A percentile compares a stretch with the other conserved stretches of the same genome.
phyloP scores from a whole-genome alignment of 2,888 invertebrate genomes.

The Tetragonula carbonaria region DNA sequence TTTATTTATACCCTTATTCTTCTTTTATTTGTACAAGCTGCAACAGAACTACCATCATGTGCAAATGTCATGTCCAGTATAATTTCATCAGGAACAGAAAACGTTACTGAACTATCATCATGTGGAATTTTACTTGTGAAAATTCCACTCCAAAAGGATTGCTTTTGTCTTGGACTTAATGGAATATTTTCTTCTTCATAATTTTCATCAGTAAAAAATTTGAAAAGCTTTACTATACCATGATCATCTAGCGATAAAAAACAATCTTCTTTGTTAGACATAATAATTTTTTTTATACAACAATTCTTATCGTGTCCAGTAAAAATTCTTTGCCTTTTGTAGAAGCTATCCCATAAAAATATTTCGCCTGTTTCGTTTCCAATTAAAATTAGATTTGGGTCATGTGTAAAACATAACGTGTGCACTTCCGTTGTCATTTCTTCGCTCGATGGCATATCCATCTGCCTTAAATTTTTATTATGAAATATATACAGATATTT shows the following conservation, averaged over 20 bases:
- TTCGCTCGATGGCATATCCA: constrained; percentile 84
- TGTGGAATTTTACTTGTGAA: constrained; percentile 66
- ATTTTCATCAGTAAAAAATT: constrained; percentile 64
- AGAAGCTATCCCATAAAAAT: constrained; percentile 86
- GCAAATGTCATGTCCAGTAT: constrained; percentile 77
- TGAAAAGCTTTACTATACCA: constrained; percentile 86
- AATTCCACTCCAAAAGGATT: constrained; percentile 74
- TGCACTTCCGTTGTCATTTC: constrained; percentile 86
- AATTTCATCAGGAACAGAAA: constrained; percentile 68
- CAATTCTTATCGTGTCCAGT: constrained; percentile 68
- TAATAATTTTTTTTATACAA: constrained; percentile 83
- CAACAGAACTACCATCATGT: constrained; percentile 71
- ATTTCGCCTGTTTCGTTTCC: constrained; percentile 85
- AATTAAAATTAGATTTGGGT: constrained; percentile 84
- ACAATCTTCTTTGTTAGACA: constrained; percentile 84
- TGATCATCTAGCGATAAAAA: constrained; percentile 87
- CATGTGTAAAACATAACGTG: constrained; percentile 86
- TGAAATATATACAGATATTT: constrained; percentile 87
- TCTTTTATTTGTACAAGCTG: constrained; percentile 76
- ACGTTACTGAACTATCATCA: constrained; percentile 74
- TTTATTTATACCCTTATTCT: constrained; percentile 71
- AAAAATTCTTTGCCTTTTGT: constrained; percentile 84
- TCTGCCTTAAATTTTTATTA: constrained; percentile 82
- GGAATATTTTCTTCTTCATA: constrained; percentile 49
- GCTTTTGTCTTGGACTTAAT: constrained; percentile 78